phyloP scores from a whole-genome alignment of 2,888 invertebrate genomes.

The Coelopa pilipes region DNA sequence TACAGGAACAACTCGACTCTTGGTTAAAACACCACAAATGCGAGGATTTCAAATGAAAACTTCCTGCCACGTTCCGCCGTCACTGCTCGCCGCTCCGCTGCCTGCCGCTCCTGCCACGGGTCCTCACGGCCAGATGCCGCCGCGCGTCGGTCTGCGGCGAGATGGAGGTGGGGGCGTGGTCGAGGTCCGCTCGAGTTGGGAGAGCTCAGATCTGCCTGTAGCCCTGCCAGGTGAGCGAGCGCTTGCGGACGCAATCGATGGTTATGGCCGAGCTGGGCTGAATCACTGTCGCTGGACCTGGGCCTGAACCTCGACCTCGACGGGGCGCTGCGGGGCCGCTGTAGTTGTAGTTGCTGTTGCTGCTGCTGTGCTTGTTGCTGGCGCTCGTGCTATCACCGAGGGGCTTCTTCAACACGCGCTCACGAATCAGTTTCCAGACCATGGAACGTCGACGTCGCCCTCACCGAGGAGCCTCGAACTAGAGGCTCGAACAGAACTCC shows the following conservation, averaged over 20 bases:
- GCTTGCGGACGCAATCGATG: constrained; percentile 32
- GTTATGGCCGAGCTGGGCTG: constrained; percentile 15
- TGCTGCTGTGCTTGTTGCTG: too few relatives aligned
- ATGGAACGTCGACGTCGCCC: constrained; percentile 32
- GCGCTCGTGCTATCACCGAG: constrained; percentile 2
- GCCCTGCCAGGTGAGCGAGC: constrained; percentile 39
- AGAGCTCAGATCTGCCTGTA: constrained; percentile 36
- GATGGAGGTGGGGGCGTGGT: too few relatives aligned
- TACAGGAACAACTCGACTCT: neutral
- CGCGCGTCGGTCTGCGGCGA: too few relatives aligned
- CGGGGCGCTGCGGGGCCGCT: too few relatives aligned
- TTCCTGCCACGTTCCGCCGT: neutral
- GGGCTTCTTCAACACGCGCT: neutral
- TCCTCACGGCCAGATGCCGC: neutral
- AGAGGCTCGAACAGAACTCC: neutral
- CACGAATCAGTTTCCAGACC: constrained; percentile 38
- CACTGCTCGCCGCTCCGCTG: constrained; percentile 27
- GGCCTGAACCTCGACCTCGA: too few relatives aligned
- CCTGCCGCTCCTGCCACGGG: neutral
- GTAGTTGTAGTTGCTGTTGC: too few relatives aligned
- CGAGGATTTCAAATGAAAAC: neutral
- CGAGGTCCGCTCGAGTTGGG: too few relatives aligned
- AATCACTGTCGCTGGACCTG: neutral
- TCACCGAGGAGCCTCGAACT: neutral
- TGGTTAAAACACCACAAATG: neutral